Evolutionary conservation across 2,113 vertebrate species (phyloP).

Genomic region (Heptranchias perlo): DNA sequence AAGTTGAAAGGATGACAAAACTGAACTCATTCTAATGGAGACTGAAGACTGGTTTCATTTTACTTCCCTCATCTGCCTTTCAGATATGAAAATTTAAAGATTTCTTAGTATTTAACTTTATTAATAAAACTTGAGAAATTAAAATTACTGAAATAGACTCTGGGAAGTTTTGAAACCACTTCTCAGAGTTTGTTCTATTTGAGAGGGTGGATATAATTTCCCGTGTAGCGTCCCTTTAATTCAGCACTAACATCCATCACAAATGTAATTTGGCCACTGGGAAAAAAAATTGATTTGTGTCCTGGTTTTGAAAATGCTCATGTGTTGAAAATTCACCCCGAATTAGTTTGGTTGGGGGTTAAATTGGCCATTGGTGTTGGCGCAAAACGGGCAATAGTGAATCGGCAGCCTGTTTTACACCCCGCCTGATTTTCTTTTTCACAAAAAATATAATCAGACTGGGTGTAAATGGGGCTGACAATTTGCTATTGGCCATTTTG

Average conservation of each 20-base stretch:
- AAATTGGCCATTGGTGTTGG: background rate
- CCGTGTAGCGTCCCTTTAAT: no score
- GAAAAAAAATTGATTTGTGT: no score
- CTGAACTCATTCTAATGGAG: background rate
- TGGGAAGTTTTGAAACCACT: background rate
- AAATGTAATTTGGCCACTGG: no score
- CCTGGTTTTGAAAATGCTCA: no score
- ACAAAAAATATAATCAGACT: no score
- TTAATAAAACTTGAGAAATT: background rate
- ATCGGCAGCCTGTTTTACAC: background rate
- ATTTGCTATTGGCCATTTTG: no score
- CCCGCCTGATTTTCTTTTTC: background rate
- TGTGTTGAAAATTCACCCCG: no score
- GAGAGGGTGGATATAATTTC: no score
- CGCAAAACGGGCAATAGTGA: background rate
- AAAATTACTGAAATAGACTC: background rate
- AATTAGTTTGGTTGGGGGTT: background rate
- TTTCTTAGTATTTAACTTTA: no score
- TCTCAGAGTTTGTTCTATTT: background rate
- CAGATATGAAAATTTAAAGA: background rate
- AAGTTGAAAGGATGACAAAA: background rate
- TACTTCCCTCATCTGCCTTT: background rate
- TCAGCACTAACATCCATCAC: no score
- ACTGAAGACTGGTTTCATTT: background rate
- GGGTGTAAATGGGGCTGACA: no score